Evolutionary conservation across 2,888 invertebrate species (phyloP).

Genomic region (Cheilosia soror): DNA sequence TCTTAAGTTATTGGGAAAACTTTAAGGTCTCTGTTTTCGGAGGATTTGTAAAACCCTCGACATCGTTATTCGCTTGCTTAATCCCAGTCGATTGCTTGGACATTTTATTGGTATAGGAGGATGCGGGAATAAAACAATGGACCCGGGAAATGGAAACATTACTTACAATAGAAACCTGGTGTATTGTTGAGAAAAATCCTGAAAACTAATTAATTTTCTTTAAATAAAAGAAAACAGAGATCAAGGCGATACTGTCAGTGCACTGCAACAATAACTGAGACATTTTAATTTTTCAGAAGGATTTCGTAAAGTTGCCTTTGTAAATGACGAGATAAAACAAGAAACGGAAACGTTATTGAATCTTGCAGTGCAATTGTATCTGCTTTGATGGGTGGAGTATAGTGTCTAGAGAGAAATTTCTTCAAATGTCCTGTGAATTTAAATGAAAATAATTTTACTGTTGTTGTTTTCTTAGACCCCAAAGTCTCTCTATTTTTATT

Average conservation of each 20-base stretch:
- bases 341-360: no score
- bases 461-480: no score
- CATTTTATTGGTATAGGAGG: not conserved
- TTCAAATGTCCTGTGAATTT: no score
- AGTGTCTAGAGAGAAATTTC: no score
- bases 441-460: no score
- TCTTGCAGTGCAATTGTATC: no score
- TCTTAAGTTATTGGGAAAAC: conserved; percentile 70
- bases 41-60: conserved; percentile 65
- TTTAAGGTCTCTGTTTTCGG: conserved; percentile 64
- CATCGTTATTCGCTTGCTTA: conserved; percentile 57
- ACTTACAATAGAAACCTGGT: conserved; percentile 43
- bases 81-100: conserved; percentile 46
- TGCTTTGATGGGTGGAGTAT: no score
- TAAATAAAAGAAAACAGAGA: conserved; percentile 66
- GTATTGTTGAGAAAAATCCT: conserved; percentile 38
- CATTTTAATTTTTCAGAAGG: conserved; percentile 41
- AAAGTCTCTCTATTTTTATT: no score
- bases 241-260: conserved; percentile 53
- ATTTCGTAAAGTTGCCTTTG: not conserved
- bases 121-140: conserved; percentile 50
- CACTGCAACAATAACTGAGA: conserved; percentile 46
- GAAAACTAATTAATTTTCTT: conserved; percentile 70
- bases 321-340: no score
- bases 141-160: conserved; percentile 39